Evolutionary conservation across 2,888 invertebrate species (phyloP), one percentile per base, ranked within the genome.

Genomic region (Carcina quercana): DNA sequence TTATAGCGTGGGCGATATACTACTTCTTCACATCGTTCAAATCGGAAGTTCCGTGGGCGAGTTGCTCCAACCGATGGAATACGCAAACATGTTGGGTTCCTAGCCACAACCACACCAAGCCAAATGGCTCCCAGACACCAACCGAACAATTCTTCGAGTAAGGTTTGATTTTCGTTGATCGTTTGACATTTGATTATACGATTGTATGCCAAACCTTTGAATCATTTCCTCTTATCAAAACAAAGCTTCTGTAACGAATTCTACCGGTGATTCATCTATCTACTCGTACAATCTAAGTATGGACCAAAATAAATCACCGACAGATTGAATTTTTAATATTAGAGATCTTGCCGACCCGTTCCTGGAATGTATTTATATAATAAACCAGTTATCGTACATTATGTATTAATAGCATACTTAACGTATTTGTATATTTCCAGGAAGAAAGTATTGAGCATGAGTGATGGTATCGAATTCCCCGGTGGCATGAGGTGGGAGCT

Each of bases 101-200:
- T 2, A 84, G 82, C 34, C 86, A 87, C 46, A 91, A 91, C 63
- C 79, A 86, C 41, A 88, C 89, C 5, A 88, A 89, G 44, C 91
- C 93, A 4, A 86, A 88, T 40, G 86, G 88, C 46, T 92, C 93
- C 19, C 89, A 91, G 52, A 93, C 95, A 35, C 94, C 96, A 15
- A 92, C 95, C 13, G 95, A 96, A 80, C 95, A 96, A 72, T 96
- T 95, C 75, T 96, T 93, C 72, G 92, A 95, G 96, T 96, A 88
- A 88, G 87, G 74, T 53, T 46, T 52, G 35, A 36, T 40, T 48
- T 47, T 32, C 30, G 7, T 29, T 19, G 3, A 28, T n/a, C n/a
- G n/a, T n/a, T n/a, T n/a, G n/a, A n/a, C n/a, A n/a, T n/a, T n/a
- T n/a, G n/a, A n/a, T n/a, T n/a, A n/a, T n/a, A n/a, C n/a, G n/a